phyloP scores from a whole-genome alignment of 2,113 vertebrate genomes.

The Myotis lucifugus region DNA sequence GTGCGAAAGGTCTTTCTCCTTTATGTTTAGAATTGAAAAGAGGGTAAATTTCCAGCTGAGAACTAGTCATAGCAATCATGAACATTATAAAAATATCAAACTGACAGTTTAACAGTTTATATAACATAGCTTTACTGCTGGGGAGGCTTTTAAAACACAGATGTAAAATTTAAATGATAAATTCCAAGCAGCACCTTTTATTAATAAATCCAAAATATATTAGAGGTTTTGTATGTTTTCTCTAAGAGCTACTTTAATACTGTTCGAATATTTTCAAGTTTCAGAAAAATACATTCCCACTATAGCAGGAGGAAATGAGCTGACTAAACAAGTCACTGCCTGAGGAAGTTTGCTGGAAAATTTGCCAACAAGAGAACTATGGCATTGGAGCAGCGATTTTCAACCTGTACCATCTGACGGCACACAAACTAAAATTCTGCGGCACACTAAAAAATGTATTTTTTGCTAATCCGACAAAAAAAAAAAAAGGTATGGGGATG shows the following conservation, averaged over 20 bases:
- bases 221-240: slow-evolving; percentile 24
- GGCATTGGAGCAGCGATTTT: background rate
- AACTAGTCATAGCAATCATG: background rate
- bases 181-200: slow-evolving; percentile 34
- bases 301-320: background rate
- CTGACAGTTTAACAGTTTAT: slow-evolving; percentile 23
- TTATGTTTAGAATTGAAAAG: slow-evolving; percentile 47
- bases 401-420: background rate
- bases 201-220: slow-evolving; percentile 20
- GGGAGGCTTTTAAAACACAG: slow-evolving; percentile 34
- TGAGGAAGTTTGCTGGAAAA: background rate
- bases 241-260: slow-evolving; percentile 22
- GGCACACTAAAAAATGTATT: background rate
- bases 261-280: slow-evolving; percentile 23
- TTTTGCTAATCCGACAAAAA: background rate
- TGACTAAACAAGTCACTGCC: background rate
- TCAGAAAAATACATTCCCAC: slow-evolving; percentile 32
- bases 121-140: background rate
- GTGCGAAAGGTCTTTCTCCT: slow-evolving; percentile 22
- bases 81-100: slow-evolving; percentile 43
- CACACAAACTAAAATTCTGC: background rate
- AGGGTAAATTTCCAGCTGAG: slow-evolving; percentile 32
- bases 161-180: slow-evolving; percentile 45
- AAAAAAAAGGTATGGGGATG: background rate
- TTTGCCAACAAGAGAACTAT: background rate